These are phyloP conservation scores for Geothlypis trichas DNA, from an alignment of 2,113 vertebrate genomes.

Conservation along the genomic window DNA sequence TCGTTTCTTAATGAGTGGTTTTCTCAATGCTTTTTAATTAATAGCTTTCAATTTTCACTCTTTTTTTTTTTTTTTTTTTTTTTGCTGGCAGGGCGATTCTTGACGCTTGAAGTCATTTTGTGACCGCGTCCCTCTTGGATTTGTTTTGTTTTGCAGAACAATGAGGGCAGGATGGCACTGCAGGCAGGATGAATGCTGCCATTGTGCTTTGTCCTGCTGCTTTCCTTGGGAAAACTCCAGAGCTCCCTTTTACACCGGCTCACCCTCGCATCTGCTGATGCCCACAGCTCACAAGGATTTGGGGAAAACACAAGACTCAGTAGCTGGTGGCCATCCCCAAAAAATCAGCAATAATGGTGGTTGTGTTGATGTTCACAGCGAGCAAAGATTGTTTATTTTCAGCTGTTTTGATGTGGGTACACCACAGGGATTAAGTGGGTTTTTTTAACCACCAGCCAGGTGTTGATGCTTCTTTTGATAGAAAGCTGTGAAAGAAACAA, in stretches of 20 bases:
- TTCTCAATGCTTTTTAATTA: not conserved
- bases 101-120: not conserved
- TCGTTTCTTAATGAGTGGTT: not conserved
- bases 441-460: not conserved
- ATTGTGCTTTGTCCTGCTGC: not conserved
- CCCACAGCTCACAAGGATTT: not conserved
- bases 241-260: not conserved
- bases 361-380: not conserved
- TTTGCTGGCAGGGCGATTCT: not conserved
- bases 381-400: not conserved
- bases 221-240: conserved; percentile 11
- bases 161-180: not conserved
- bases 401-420: not conserved
- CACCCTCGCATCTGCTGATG: not conserved
- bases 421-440: too few species aligned
- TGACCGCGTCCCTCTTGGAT: not conserved
- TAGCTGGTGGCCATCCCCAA: not conserved
- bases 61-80: not conserved
- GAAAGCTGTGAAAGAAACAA: not conserved
- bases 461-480: not conserved
- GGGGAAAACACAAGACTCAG: not conserved
- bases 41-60: not conserved
- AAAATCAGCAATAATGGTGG: not conserved
- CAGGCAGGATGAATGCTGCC: not conserved
- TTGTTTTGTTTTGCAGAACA: not conserved